Evolutionary conservation across 35 echinoderm and acorn worm species (phyloP).

Genomic region (Ptychodera flava): DNA sequence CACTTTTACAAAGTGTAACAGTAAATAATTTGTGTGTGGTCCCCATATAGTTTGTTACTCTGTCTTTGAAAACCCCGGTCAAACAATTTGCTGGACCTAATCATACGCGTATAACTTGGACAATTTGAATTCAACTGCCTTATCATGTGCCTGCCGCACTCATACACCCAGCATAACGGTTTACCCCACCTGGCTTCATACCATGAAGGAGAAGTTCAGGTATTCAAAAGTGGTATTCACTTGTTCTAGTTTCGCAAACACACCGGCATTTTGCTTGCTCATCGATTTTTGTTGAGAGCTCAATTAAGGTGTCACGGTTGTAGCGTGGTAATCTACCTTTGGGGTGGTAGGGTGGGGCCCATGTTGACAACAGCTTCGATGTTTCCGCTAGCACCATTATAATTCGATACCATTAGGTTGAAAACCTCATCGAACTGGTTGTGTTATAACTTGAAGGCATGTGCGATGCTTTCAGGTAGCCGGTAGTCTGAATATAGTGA

Average conservation of each 20-base stretch:
- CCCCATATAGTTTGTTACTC: no score
- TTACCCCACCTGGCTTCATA: not conserved
- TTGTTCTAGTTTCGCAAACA: not conserved
- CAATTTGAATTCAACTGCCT: no score
- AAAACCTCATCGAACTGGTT: conserved; percentile 1
- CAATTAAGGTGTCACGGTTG: not conserved
- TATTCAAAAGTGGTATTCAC: not conserved
- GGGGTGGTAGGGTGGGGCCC: conserved; percentile 2
- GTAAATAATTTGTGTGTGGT: no score
- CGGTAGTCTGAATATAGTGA: not conserved
- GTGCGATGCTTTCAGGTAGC: not conserved
- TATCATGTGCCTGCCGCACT: no score
- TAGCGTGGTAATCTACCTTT: conserved; percentile 6
- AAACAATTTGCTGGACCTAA: no score
- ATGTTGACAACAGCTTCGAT: conserved; percentile 13
- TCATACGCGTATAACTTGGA: no score
- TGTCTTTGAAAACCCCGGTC: no score
- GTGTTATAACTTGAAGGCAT: not conserved
- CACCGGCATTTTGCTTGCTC: not conserved
- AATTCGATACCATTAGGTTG: not conserved
- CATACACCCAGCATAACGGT: not conserved
- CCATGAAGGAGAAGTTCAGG: not conserved
- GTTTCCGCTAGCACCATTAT: not conserved
- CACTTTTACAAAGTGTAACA: no score
- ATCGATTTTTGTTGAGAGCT: conserved; percentile 7